Conservation (phyloP, 2,888 invertebrate genomes). For the Pharmacophagus antenor region DNA sequence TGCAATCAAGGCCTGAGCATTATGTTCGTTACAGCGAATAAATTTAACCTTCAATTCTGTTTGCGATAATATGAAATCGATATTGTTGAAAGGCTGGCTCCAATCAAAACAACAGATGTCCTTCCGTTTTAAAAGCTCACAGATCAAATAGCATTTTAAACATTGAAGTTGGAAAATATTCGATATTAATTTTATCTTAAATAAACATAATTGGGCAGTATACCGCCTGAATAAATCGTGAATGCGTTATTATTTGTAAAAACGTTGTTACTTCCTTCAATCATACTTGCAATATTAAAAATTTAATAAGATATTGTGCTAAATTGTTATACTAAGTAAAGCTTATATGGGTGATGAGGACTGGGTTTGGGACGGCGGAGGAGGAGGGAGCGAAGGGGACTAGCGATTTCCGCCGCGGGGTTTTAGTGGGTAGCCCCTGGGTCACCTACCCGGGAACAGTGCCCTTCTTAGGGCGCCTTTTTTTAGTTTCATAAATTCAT, state of each 20-base stretch:
- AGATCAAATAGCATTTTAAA: background rate
- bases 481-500: too few relatives aligned
- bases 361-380: too few relatives aligned
- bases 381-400: too few relatives aligned
- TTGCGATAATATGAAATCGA: slow-evolving; percentile 21
- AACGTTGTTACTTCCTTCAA: background rate
- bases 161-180: background rate
- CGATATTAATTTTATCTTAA: background rate
- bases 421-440: too few relatives aligned
- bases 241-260: background rate
- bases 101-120: background rate
- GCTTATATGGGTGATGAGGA: too few relatives aligned
- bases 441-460: too few relatives aligned
- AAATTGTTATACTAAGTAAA: background rate
- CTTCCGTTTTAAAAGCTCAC: background rate
- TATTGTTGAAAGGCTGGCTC: slow-evolving; percentile 20
- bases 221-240: background rate
- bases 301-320: background rate
- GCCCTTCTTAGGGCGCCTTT: too few relatives aligned
- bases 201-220: background rate
- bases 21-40: slow-evolving; percentile 34
- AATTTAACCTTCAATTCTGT: slow-evolving; percentile 20
- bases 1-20: slow-evolving; percentile 42
- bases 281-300: background rate
- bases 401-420: too few relatives aligned